Conservation (phyloP, 2,888 invertebrate genomes). For the Cantharis flavilabris region DNA sequence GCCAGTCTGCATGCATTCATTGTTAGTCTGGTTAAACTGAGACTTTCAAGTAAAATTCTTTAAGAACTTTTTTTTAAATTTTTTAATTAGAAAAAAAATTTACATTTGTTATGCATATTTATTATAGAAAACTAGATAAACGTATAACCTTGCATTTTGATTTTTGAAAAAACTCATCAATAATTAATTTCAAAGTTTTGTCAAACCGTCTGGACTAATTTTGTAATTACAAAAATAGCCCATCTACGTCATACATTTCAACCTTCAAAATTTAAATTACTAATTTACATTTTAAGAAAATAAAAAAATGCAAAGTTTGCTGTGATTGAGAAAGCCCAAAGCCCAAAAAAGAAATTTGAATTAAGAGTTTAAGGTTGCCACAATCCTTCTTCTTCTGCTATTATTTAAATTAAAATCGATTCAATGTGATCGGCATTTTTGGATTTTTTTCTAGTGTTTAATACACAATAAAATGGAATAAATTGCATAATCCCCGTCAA, state of each 20-base stretch:
- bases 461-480: not conserved
- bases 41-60: too few relatives aligned
- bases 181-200: not conserved
- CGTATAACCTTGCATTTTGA: not conserved
- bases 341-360: not conserved
- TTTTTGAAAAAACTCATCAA: not conserved
- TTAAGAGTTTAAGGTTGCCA: not conserved
- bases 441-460: not conserved
- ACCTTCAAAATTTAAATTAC: not conserved
- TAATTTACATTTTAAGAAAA: not conserved
- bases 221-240: not conserved
- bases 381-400: not conserved
- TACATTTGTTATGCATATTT: not conserved
- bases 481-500: not conserved
- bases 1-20: too few relatives aligned
- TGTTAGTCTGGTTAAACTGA: too few relatives aligned
- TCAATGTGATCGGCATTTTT: not conserved
- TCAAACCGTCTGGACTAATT: not conserved
- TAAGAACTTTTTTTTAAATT: too few relatives aligned
- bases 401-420: not conserved
- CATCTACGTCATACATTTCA: not conserved
- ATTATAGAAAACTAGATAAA: not conserved
- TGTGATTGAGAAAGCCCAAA: not conserved
- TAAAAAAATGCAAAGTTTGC: not conserved
- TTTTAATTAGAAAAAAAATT: too few relatives aligned